A percentile compares a stretch with the other conserved stretches of the same genome.
These are phyloP conservation scores for Nesospiza acunhae DNA, from an alignment of 2,113 vertebrate genomes.

Conservation along the genomic window DNA sequence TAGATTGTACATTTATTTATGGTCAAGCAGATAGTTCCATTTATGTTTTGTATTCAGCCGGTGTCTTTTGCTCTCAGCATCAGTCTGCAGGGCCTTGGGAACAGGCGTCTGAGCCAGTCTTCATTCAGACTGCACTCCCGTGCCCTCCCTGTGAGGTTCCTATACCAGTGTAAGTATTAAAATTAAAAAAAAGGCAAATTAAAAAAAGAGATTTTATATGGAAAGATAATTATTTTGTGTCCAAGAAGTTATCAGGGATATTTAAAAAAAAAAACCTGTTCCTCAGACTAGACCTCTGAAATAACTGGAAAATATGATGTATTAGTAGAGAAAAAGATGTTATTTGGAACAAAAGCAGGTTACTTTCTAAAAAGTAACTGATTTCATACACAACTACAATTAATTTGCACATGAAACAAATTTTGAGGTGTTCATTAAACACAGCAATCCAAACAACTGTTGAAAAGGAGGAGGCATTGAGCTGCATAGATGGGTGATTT, in stretches of 20 bases:
- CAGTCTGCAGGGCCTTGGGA: constrained; percentile 91
- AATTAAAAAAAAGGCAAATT: background rate
- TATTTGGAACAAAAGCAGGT: background rate
- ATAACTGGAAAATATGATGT: background rate
- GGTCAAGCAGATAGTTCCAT: background rate
- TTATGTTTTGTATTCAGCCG: background rate
- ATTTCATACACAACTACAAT: background rate
- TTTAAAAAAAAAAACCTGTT: background rate
- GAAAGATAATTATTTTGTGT: background rate
- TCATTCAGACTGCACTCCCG: constrained; percentile 85
- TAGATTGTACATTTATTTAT: background rate
- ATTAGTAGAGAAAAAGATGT: background rate
- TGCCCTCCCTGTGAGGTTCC: constrained; percentile 90
- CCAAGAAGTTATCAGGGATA: background rate
- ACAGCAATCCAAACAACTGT: background rate
- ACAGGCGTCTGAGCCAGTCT: constrained; percentile 82
- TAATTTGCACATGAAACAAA: background rate
- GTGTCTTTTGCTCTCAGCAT: constrained; percentile 71
- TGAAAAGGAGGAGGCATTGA: background rate
- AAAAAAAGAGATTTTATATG: background rate
- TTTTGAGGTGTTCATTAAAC: background rate
- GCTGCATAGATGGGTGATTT: background rate
- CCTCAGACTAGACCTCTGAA: background rate
- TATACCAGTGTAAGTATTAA: constrained; percentile 81
- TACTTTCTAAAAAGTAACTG: background rate